Evolutionary conservation across 2,113 vertebrate genomes (phyloP), one percentile per base, ranked within the genome.

Genomic region (Neolamprologus kungweensis): DNA sequence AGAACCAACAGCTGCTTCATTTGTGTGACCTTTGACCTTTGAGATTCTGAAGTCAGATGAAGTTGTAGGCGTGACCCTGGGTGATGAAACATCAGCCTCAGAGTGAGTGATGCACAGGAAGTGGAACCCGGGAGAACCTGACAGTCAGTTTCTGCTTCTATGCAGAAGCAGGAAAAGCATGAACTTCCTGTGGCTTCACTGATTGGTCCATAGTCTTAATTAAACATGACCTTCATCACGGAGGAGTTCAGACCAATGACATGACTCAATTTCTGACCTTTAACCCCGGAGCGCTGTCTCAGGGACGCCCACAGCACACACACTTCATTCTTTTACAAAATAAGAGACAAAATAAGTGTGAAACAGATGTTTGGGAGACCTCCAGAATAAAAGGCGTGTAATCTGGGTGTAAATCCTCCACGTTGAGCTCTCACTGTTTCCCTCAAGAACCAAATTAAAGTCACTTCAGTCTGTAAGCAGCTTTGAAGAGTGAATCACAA

Each of bases 401-500:
- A 97, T 98, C 97, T 97, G 96, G 93, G 93, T 92, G 93, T 96
- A 97, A 97, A 97, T 97, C 97, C 94, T 97, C 96, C 94, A 92
- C 95, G 96, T 96, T 95, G 93, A 95, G 96, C 96, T 89, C 87
- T 57, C 96, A 96, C 97, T 97, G 97, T 97, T 96, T 95, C 82
- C 86, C 83, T 97, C 96, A 97, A 96, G 96, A 95, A 97, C 96
- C 95, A 97, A 97, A 98, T 98, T 97, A 97, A 96, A 97, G 96
- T 96, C 96, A 96, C 95, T 96, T 96, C 94, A 23, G 95, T 91
- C 87, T 45, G 94, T 98, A 97, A 98, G 97, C 97, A 93, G 97
- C 97, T 98, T 98, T 97, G 95, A 96, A 95, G 95, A 95, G 94
- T 80, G 88, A 88, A 58, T 55, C 42, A 86, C 85, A 81, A 93